Evolutionary conservation across 1,140 invertebrate genomes (phyloP).

Genomic region (Ceratina australensis): DNA sequence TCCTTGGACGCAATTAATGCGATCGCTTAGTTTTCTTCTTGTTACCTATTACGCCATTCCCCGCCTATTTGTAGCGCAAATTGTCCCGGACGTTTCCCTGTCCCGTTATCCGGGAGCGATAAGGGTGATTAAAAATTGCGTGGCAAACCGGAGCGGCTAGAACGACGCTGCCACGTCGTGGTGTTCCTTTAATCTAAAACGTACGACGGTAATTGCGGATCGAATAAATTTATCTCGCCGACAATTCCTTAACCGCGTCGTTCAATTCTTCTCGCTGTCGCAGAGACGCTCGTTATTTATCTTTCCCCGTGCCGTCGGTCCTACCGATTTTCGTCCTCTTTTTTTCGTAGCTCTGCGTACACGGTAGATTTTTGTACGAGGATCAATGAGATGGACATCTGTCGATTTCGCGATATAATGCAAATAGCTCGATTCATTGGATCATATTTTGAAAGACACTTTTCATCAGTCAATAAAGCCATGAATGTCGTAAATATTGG

Average conservation of each 20-base stretch:
- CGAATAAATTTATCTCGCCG: conserved; percentile 12
- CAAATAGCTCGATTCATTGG: conserved; percentile 2
- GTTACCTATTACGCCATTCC: conserved; percentile 60
- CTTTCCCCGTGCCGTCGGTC: neutral
- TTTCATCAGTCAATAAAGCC: neutral
- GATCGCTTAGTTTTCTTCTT: conserved; percentile 69
- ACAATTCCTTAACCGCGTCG: neutral
- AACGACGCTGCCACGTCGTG: neutral
- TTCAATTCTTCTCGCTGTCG: neutral
- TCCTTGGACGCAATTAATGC: conserved; percentile 65
- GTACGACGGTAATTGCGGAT: conserved; percentile 31
- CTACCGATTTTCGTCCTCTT: no score
- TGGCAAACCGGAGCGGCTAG: conserved; percentile 27
- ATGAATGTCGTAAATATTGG: neutral
- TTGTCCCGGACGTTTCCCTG: conserved; percentile 47
- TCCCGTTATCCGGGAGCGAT: conserved; percentile 4
- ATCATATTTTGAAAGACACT: conserved; percentile 8
- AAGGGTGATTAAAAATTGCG: conserved; percentile 60
- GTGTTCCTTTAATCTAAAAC: conserved; percentile 53
- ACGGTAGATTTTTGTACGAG: neutral
- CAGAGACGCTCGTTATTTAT: neutral
- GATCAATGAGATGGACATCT: neutral
- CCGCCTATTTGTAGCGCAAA: conserved; percentile 64
- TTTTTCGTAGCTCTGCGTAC: no score
- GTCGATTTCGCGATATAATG: neutral